phyloP scores from a whole-genome alignment of 2,888 invertebrate genomes.

The Drosophila gaucha region DNA sequence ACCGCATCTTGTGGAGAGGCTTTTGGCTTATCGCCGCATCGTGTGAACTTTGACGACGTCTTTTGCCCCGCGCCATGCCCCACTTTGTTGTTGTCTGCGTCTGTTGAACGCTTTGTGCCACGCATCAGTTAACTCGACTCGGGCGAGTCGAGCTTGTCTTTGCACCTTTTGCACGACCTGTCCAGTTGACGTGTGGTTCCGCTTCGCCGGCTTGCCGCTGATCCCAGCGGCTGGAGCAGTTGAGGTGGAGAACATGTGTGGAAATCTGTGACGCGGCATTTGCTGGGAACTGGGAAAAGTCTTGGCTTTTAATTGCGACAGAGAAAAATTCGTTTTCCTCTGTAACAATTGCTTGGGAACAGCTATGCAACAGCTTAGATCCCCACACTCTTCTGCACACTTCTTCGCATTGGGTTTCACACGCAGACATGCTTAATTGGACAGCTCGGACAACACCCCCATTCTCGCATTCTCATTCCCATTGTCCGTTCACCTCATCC shows the following conservation, averaged over 20 bases:
- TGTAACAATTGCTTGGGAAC: constrained; percentile 70
- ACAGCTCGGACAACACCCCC: constrained; percentile 34
- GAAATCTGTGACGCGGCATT: constrained; percentile 78
- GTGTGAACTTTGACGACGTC: constrained; percentile 60
- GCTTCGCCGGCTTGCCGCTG: constrained; percentile 62
- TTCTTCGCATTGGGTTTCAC: constrained; percentile 59
- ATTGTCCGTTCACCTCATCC: background rate
- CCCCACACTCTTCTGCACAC: background rate
- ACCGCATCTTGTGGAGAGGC: constrained; percentile 45
- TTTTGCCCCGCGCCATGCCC: background rate
- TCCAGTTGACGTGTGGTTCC: constrained; percentile 79
- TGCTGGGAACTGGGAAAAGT: constrained; percentile 66
- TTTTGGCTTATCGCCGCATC: constrained; percentile 57
- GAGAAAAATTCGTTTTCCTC: constrained; percentile 56
- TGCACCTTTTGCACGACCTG: constrained; percentile 43
- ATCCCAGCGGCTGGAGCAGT: constrained; percentile 22
- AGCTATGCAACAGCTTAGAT: constrained; percentile 13
- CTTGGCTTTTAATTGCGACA: constrained; percentile 70
- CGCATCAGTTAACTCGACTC: constrained; percentile 57
- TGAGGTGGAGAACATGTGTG: constrained; percentile 43
- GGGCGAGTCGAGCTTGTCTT: constrained; percentile 34
- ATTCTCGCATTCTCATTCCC: constrained; percentile 22
- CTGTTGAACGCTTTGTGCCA: constrained; percentile 51
- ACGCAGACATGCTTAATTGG: constrained; percentile 76
- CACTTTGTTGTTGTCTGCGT: constrained; percentile 20